Evolutionary conservation across 1,140 invertebrate species (phyloP), one percentile per base, ranked within the genome.

Genomic region (Trachymyrmex cornetzi): DNA sequence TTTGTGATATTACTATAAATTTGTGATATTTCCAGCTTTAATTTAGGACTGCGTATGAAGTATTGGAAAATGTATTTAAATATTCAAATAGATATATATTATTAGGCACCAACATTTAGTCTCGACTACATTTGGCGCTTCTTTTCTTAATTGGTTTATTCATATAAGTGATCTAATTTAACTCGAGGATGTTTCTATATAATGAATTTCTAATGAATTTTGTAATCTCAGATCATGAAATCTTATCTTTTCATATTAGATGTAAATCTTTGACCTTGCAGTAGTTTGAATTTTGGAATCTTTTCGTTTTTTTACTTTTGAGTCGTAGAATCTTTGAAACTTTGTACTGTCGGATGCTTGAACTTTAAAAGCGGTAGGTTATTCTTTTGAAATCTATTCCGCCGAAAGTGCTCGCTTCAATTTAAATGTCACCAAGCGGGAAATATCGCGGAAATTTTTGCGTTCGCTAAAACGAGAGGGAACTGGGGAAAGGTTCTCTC

Each of bases 361-460:
- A 11, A 16, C 44, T 53, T 64, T 34, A 50, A 27, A n/a, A 79
- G 19, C 30, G 14, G 16, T 50, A 24, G 50, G 30, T 59, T 59
- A 81, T 81, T 71, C 55, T 48, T 24, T 61, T 24, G 38, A 75
- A 84, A 84, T 61, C 55, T 16, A 63, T 84, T 84, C 3, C 38
- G 53, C 19, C 19, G 14, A 61, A 63, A 84, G 64, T 71, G 34
- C 50, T 57, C 66, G 79, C 30, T 71, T 81, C 79, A 81, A 81
- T 81, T 81, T 81, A 84, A 84, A 75, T 57, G 69, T 84, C 80
- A 75, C 69, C 69, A 34, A 30, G 55, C 69, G 69, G 69, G 38
- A 84, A 61, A 84, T 84, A 74, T 84, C 55, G 69, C 14, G 24
- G 55, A 57, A 84, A 84, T 61, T 75, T 82, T 84, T 84, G 38